A percentile compares a stretch with the other conserved stretches of the same genome.
These are phyloP conservation scores for Netelia inedita DNA, from an alignment of 2,888 invertebrate genomes.

Conservation along the genomic window DNA sequence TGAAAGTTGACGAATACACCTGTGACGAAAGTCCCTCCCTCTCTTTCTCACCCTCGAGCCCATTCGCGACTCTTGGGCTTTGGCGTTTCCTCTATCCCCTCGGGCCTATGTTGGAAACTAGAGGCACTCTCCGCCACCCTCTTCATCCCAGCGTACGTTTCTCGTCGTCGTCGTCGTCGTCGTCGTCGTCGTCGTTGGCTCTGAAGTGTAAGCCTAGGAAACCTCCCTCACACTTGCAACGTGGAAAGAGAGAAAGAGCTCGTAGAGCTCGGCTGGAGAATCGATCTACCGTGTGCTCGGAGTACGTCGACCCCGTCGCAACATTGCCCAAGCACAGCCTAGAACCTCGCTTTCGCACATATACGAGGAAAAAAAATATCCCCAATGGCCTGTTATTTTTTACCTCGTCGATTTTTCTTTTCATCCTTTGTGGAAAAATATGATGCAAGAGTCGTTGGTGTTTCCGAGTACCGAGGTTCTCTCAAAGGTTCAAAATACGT, in stretches of 20 bases:
- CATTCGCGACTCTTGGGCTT: conserved; percentile 41
- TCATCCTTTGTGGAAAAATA: conserved; percentile 2
- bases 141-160: conserved; percentile 32
- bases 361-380: conserved; percentile 48
- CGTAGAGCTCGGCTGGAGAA: conserved; percentile 70
- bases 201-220: conserved; percentile 58
- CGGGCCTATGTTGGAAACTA: conserved; percentile 16
- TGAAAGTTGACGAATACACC: conserved; percentile 57
- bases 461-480: too few species aligned
- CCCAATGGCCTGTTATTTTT: conserved; percentile 17
- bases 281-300: conserved; percentile 77
- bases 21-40: conserved; percentile 58
- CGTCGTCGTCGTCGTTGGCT: conserved; percentile 56
- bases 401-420: conserved; percentile 36
- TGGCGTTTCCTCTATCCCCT: conserved; percentile 27
- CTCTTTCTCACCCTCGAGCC: conserved; percentile 38
- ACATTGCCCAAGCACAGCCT: conserved; percentile 69
- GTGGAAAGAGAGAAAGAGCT: conserved; percentile 51
- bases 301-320: conserved; percentile 79
- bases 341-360: conserved; percentile 42
- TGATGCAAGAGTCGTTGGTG: too few species aligned
- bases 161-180: conserved; percentile 56
- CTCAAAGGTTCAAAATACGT: too few species aligned
- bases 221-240: conserved; percentile 27
- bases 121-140: conserved; percentile 23